Base-by-base conservation (phyloP, 2,113 vertebrate species). In the Protobothrops flavoviridis region DNA sequence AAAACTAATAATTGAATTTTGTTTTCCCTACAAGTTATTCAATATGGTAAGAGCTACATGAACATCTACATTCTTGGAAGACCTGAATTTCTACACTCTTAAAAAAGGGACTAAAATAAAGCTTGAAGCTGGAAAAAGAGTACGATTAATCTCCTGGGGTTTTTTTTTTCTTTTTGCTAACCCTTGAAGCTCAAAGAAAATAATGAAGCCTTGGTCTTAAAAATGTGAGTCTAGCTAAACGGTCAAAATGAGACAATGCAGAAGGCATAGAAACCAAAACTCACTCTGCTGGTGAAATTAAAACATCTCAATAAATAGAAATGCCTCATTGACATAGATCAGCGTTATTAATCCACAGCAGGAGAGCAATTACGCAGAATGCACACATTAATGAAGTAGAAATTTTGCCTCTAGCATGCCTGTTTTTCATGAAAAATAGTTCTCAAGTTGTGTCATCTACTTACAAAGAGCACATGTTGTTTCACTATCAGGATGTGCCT, bases 291-390 rank as follows among this genome's bases (percentile, higher is more conserved):
- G 20, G 26, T 88, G 50, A 92, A 39, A 91, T 81, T 48, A 92
- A 89, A 56, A 1, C 55, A 87, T 88, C 91, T 92, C 57, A 92
- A 95, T 55, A 92, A 89, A 57, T 15, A 57, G 52, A 93, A 93
- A 81, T 91, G 20, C 74, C 43, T 91, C 52, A 26, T 52, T 95
- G 91, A 90, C 89, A 89, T 89, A 95, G 29, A 56, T 92, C 92
- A 85, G 20, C 90, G 74, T 95, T 94, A 95, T 94, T 95, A 95
- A 94, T 94, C 81, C 87, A 85, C 48, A 89, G 92, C 92, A 90
- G 92, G 61, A 90, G 9, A 95, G 59, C 33, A 94, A 94, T 96
- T 90, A 95, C 93, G 86, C 23, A 92, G 43, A 33, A 93, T 11
- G 81, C 64, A 85, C 69, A 91, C 93, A 1, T 29, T 2, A 90